Evolutionary conservation across 2,113 vertebrate species (phyloP).

Genomic region (Halichoerus grypus): DNA sequence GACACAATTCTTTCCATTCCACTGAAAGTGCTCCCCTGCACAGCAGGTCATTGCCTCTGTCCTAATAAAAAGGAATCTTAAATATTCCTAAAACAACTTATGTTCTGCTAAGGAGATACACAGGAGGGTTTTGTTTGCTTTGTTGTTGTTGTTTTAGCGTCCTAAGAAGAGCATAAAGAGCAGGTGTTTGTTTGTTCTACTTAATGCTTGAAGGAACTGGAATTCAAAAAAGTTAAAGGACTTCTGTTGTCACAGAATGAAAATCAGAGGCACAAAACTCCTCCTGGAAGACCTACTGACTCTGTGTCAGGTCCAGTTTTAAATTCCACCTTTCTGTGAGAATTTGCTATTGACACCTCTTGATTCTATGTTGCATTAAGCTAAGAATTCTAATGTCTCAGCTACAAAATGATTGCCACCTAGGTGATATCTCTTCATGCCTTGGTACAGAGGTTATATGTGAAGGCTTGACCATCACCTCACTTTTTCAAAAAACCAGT

Average conservation of each 20-base stretch:
- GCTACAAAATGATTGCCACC: neutral
- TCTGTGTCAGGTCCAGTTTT: neutral
- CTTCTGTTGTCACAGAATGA: neutral
- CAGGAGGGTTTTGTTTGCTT: neutral
- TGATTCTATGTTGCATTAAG: neutral
- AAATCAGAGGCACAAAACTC: neutral
- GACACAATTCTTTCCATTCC: neutral
- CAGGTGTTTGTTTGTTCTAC: constrained; percentile 54
- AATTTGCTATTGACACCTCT: neutral
- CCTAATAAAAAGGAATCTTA: neutral
- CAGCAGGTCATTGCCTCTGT: neutral
- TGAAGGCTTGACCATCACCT: neutral
- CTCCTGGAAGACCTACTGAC: neutral
- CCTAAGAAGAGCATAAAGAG: neutral
- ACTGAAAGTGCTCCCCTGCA: neutral
- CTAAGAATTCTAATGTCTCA: neutral
- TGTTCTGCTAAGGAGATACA: neutral
- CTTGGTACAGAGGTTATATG: neutral
- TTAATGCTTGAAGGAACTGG: neutral
- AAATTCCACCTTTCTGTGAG: neutral
- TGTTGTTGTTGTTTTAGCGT: neutral
- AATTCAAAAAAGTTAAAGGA: neutral
- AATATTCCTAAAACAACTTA: neutral
- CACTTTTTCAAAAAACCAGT: neutral
- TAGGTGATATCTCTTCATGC: neutral